A percentile compares a stretch with the other conserved stretches of the same genome.
Evolutionary conservation across 2,113 vertebrate genomes (phyloP).

Genomic region (Paratilapia polleni): DNA sequence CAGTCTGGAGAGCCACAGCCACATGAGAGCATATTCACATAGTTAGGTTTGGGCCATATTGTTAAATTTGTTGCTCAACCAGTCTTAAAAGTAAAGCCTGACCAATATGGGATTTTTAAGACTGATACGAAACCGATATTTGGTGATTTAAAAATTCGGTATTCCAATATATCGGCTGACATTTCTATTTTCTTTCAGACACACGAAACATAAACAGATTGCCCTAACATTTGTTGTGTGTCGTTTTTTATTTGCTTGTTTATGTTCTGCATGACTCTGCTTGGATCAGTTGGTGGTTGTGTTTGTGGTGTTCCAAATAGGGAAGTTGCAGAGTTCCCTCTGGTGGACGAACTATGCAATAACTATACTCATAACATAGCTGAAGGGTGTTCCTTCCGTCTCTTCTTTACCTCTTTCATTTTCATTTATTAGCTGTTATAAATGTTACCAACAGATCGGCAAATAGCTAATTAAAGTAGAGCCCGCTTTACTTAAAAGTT

Average conservation of each 20-base stretch:
- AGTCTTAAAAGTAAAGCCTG: not conserved
- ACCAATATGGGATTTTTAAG: too few relatives aligned
- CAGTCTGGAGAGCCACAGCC: not conserved
- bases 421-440: too few relatives aligned
- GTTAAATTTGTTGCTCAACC: not conserved
- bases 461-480: not conserved
- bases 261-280: not conserved
- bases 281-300: not conserved
- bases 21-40: not conserved
- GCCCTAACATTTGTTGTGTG: too few relatives aligned
- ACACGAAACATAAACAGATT: not conserved
- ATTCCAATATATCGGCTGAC: not conserved
- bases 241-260: not conserved
- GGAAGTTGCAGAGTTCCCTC: not conserved
- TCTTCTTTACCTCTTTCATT: not conserved
- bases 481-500: not conserved
- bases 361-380: not conserved
- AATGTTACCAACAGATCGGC: not conserved
- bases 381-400: rapidly evolving
- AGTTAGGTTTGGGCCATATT: not conserved
- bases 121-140: not conserved
- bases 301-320: not conserved
- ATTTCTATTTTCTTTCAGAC: not conserved
- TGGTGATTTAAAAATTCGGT: not conserved
- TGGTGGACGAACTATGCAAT: not conserved